phyloP scores from a whole-genome alignment of 2,888 invertebrate species.

The Melinopterus prodromus region DNA sequence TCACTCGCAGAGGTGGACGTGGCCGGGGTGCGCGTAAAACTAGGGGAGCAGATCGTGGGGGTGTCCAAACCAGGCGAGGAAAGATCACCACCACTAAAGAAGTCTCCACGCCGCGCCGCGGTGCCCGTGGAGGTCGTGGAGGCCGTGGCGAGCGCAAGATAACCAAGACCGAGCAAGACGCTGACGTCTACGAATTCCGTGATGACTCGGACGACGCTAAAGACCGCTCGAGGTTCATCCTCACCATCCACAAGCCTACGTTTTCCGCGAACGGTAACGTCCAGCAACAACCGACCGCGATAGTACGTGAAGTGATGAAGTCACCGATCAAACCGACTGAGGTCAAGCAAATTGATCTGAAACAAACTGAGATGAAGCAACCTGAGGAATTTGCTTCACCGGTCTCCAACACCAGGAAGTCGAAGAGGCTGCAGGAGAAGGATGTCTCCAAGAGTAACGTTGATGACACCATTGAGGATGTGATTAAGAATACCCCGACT shows the following conservation, averaged over 20 bases:
- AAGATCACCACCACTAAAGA: constrained; percentile 44
- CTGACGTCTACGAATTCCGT: constrained; percentile 89
- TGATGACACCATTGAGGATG: constrained; percentile 91
- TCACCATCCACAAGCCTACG: constrained; percentile 77
- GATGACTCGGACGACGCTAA: constrained; percentile 85
- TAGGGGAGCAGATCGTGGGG: constrained; percentile 53
- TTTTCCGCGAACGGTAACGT: constrained; percentile 46
- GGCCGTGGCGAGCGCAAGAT: constrained; percentile 66
- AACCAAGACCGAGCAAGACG: constrained; percentile 65
- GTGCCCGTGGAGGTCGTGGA: constrained; percentile 58
- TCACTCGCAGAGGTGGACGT: constrained; percentile 42
- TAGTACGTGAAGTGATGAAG: constrained; percentile 59
- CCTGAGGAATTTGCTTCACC: constrained; percentile 71
- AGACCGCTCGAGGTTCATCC: constrained; percentile 76
- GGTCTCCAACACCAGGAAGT: constrained; percentile 78
- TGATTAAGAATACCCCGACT: constrained; percentile 73
- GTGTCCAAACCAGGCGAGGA: constrained; percentile 62
- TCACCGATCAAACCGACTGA: constrained; percentile 37
- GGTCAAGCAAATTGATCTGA: constrained; percentile 30
- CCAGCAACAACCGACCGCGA: constrained; percentile 49
- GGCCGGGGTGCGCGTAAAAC: constrained; percentile 54
- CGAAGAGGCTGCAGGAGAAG: constrained; percentile 80
- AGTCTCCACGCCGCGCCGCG: constrained; percentile 45
- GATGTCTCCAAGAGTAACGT: constrained; percentile 79
- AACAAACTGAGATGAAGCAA: background rate